Evolutionary conservation across 2,888 invertebrate species (phyloP), one percentile per base, ranked within the genome.

Genomic region (Opisthograptis luteolata): DNA sequence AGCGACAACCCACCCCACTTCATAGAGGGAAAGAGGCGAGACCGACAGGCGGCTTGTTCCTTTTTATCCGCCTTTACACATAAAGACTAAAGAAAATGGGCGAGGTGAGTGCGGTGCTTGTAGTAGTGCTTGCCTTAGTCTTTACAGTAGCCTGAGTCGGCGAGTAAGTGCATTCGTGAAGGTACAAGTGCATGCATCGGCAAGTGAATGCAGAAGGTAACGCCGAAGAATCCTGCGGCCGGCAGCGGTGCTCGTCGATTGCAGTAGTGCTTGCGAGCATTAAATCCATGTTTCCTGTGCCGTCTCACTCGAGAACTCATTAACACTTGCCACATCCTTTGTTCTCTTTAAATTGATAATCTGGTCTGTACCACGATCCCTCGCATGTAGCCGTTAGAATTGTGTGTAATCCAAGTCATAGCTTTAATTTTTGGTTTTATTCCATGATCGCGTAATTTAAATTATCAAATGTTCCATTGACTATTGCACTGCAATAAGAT

Each of bases 51-150:
- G 88, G 84, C 84, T 83, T 81, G 76, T 78, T 83, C 85, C 83
- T 83, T 85, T 84, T 80, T 81, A 80, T 82, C 84, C 86, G 84
- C 85, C 87, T 87, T 83, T 84, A 77, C 75, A 76, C 74, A 83
- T 87, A 90, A 76, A 87, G 81, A 87, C 87, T 88, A 82, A 81
- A 80, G 84, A 87, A 86, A 88, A 90, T 90, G 90, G 90, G 90
- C 88, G 90, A 90, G 90, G 90, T 90, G 89, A 90, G 90, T 90
- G 86, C 79, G 73, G 84, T 82, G 87, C 84, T 85, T 84, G 76
- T 76, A 77, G 88, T 88, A 89, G 87, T 86, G 87, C 79, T 87
- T 87, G 75, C 74, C 65, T 75, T 81, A 79, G 79, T 71, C 72
- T 83, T 82, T 80, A 65, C 73, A 79, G 76, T 80, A 81, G 79